These are phyloP conservation scores for Nannobrachium achirus DNA, from an alignment of 2,113 vertebrate species.

Conservation along the genomic window DNA sequence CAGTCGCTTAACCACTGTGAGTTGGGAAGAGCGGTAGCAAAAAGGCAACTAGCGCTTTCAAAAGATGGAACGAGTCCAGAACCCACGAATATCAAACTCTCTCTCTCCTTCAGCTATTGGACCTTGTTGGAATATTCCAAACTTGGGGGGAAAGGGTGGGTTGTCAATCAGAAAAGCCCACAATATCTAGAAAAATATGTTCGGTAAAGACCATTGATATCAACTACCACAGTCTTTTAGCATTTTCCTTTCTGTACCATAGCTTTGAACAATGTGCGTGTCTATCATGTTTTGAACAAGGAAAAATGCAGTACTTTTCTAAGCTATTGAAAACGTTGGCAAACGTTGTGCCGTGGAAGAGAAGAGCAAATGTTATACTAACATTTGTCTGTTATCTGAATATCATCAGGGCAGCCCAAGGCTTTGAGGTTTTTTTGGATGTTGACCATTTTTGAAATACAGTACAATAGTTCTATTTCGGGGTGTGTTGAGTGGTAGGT, in stretches of 20 bases:
- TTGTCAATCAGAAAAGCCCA: slow-evolving; percentile 17
- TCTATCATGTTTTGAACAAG: slow-evolving; percentile 40
- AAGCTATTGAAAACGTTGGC: slow-evolving; percentile 20
- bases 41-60: background rate
- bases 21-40: slow-evolving; percentile 16
- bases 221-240: slow-evolving; percentile 14
- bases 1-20: slow-evolving; percentile 57
- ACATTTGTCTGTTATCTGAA: slow-evolving; percentile 18
- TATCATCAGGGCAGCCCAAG: slow-evolving; percentile 14
- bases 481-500: slow-evolving; percentile 71
- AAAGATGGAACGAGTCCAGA: slow-evolving; percentile 23
- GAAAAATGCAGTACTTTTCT: slow-evolving; percentile 36
- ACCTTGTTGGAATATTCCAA: slow-evolving; percentile 36
- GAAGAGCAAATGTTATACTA: slow-evolving; percentile 14
- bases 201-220: slow-evolving; percentile 13
- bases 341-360: background rate
- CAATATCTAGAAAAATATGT: slow-evolving; percentile 2
- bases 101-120: slow-evolving; percentile 8
- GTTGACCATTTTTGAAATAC: slow-evolving; percentile 40
- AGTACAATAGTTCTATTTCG: slow-evolving; percentile 62
- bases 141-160: background rate
- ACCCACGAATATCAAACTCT: slow-evolving; percentile 33
- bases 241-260: slow-evolving; percentile 48
- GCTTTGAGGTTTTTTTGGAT: slow-evolving; percentile 25
- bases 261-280: slow-evolving; percentile 41